Base-by-base conservation (phyloP, 2,113 vertebrate genomes). In the Eulemur macaco region DNA sequence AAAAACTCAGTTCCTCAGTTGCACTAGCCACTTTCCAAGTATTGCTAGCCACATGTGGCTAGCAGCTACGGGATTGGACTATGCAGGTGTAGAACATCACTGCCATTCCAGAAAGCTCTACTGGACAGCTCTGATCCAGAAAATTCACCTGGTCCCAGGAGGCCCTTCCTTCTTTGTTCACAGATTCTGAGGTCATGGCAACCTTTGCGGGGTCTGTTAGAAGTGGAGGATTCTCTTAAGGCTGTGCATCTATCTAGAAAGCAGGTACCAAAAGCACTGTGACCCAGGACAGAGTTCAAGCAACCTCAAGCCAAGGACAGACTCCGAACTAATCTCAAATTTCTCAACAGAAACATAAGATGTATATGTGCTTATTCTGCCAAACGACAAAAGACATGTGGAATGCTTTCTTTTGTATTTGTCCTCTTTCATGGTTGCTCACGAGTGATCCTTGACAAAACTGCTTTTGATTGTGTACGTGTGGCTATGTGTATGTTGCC, bases 81-180 rank as follows among this genome's bases (percentile, higher is more conserved):
- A 4, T 4, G 42, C 21, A 47, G 47, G 9, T 21, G 68, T 0
- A 66, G n/a, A 63, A 77, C 3, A 68, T 18, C 42, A 58, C 37
- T 56, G 27, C 47, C 8, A 52, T 78, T 68, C 85, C 85, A 82
- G 81, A 96, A 96, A 91, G 31, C 91, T 34, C 81, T 69, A 39
- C 0, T 3, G 15, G 78, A 18, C 0, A n/a, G 54, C 27, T 23
- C 34, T 47, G 71, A 78, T 60, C 39, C 64, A 69, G 77, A 80
- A 91, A 78, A 64, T 74, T 39, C 47, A 78, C 2, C 8, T 47
- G 85, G 60, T 45, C 39, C 78, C 74, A 84, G 39, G 42, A 93
- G 39, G 45, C 3, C 56, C 78, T 92, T 63, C 23, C 39, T 93
- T 66, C n/a, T 76, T 34, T 58, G 54, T 34, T 66, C 47, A 34